phyloP scores from a whole-genome alignment of 2,888 invertebrate genomes.

The Operophtera brumata region DNA sequence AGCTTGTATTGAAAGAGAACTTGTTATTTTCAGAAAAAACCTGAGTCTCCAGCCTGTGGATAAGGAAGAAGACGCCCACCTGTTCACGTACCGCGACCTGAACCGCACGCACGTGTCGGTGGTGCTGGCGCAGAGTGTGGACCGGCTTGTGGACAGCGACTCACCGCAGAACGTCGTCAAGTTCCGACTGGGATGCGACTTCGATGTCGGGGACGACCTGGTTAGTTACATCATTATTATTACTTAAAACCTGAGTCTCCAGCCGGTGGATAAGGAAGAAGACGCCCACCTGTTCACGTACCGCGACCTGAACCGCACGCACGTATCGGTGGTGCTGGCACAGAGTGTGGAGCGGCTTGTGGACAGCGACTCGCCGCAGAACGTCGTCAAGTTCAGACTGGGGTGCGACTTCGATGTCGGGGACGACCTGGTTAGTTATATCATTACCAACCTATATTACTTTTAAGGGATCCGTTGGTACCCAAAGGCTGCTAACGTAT shows the following conservation, averaged over 20 bases:
- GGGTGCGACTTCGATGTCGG: slow-evolving; percentile 86
- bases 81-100: slow-evolving; percentile 87
- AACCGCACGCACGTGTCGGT: slow-evolving; percentile 90
- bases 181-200: slow-evolving; percentile 89
- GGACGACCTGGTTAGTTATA: slow-evolving; percentile 81
- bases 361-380: slow-evolving; percentile 89
- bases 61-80: slow-evolving; percentile 84
- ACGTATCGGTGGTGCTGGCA: slow-evolving; percentile 87
- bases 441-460: background rate
- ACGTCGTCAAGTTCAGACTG: slow-evolving; percentile 90
- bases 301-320: slow-evolving; percentile 87
- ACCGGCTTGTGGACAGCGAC: slow-evolving; percentile 90
- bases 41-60: slow-evolving; percentile 86
- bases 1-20: no score
- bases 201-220: slow-evolving; percentile 83
- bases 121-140: slow-evolving; percentile 87
- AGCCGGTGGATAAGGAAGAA: slow-evolving; percentile 86
- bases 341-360: slow-evolving; percentile 90
- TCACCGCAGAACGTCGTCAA: slow-evolving; percentile 90
- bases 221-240: slow-evolving; percentile 55
- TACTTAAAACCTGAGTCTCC: slow-evolving; percentile 82
- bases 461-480: no score
- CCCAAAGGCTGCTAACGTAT: no score
- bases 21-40: slow-evolving; percentile 80
- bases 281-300: slow-evolving; percentile 87